phyloP scores from a whole-genome alignment of 2,113 vertebrate species.

The Bettongia penicillata region DNA sequence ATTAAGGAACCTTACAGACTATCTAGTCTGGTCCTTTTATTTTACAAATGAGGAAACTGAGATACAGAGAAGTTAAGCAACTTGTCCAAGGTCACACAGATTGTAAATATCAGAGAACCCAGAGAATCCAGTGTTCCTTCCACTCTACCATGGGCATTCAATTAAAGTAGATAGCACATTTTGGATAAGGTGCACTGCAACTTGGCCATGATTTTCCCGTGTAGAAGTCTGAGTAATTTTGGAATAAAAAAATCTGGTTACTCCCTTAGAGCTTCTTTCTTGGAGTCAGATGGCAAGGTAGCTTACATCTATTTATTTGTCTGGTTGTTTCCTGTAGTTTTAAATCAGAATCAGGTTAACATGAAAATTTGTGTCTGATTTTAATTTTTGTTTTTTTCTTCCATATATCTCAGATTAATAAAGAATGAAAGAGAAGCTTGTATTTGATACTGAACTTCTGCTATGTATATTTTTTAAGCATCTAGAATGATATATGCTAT shows the following conservation, averaged over 20 bases:
- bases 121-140: not conserved
- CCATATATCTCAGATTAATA: not conserved
- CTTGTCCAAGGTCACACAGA: not conserved
- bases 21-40: not conserved
- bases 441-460: not conserved
- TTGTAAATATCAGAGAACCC: not conserved
- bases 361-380: not conserved
- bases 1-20: not conserved
- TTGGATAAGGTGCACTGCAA: not conserved
- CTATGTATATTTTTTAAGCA: not conserved
- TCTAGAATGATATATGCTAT: not conserved
- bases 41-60: not conserved
- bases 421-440: not conserved
- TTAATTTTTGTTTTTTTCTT: not conserved
- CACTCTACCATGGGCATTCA: not conserved
- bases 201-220: not conserved
- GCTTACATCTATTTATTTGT: not conserved
- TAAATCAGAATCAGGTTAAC: not conserved
- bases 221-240: not conserved
- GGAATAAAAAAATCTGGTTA: not conserved
- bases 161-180: not conserved
- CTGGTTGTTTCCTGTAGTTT: not conserved
- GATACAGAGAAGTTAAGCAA: not conserved
- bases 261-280: not conserved
- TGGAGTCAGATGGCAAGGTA: not conserved